These are phyloP conservation scores for Masticophis lateralis DNA, from an alignment of 2,797 vertebrate species.

Conservation along the genomic window DNA sequence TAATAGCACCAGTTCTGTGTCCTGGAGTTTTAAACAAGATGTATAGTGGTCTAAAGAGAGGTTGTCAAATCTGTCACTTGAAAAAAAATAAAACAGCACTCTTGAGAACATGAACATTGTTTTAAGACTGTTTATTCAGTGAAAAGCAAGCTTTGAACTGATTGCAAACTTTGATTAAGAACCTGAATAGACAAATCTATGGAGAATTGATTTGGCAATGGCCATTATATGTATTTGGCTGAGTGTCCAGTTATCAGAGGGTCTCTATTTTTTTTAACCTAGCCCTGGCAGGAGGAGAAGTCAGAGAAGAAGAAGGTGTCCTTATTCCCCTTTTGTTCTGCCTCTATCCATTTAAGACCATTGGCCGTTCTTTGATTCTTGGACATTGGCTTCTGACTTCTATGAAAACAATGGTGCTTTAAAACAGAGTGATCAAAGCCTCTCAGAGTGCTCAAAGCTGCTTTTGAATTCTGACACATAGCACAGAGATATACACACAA, in stretches of 20 bases:
- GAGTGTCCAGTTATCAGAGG: neutral
- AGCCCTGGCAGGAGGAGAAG: neutral
- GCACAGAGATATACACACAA: neutral
- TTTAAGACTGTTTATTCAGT: neutral
- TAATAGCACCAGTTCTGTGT: neutral
- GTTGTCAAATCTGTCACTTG: neutral
- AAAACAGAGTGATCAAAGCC: neutral
- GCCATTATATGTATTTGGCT: neutral
- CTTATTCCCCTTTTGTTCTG: neutral
- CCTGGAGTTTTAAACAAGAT: constrained; percentile 17
- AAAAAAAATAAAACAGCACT: neutral
- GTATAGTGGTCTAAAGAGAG: neutral
- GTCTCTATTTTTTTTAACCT: neutral
- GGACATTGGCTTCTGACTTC: neutral
- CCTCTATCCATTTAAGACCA: neutral
- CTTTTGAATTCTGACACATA: neutral
- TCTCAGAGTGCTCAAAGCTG: neutral
- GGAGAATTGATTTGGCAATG: neutral
- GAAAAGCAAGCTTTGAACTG: neutral
- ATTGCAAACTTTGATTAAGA: neutral
- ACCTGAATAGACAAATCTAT: neutral
- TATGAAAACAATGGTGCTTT: neutral
- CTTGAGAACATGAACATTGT: neutral
- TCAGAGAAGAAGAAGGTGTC: neutral
- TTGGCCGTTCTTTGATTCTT: neutral